Percentiles rank a stretch among this genome's conserved stretches.
Evolutionary conservation across 2,113 vertebrate genomes (phyloP).

Genomic region (Ardeotis arabs): DNA sequence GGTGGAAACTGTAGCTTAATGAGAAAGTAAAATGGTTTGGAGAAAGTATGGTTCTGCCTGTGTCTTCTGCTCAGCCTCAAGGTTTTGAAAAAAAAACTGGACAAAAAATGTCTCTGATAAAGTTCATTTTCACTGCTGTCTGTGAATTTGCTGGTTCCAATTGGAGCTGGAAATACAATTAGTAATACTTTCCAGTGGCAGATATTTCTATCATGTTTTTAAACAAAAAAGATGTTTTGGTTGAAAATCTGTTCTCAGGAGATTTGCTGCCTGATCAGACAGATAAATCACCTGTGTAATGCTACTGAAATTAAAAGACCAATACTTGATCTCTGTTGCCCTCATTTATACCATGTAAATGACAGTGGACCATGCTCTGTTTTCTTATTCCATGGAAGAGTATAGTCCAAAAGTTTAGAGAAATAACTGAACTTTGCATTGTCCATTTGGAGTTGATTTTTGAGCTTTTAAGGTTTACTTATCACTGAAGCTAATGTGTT

Average conservation of each 20-base stretch:
- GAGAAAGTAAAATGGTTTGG: neutral
- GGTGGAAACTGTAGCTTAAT: neutral
- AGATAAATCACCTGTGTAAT: neutral
- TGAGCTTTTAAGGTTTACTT: constrained; percentile 14
- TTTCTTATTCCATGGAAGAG: neutral
- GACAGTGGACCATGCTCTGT: neutral
- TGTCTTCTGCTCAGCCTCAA: neutral
- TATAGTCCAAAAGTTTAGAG: neutral
- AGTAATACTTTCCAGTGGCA: neutral
- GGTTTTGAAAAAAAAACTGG: neutral
- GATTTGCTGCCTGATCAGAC: neutral
- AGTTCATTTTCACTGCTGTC: neutral
- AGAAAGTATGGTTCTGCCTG: neutral
- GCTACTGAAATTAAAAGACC: neutral
- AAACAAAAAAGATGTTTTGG: neutral
- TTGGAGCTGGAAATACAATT: neutral
- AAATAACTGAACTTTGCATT: neutral
- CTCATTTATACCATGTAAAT: neutral
- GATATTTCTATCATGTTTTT: neutral
- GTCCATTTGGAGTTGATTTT: constrained; percentile 1
- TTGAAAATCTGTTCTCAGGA: neutral
- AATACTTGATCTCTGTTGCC: neutral
- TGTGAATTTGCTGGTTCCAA: neutral
- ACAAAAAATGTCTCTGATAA: neutral
- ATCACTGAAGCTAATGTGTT: constrained; percentile 1